Evolutionary conservation across 64 coral and sea anemone species (phyloP), one percentile per base, ranked within the genome.

Genomic region (Dendronephthya gigantea): DNA sequence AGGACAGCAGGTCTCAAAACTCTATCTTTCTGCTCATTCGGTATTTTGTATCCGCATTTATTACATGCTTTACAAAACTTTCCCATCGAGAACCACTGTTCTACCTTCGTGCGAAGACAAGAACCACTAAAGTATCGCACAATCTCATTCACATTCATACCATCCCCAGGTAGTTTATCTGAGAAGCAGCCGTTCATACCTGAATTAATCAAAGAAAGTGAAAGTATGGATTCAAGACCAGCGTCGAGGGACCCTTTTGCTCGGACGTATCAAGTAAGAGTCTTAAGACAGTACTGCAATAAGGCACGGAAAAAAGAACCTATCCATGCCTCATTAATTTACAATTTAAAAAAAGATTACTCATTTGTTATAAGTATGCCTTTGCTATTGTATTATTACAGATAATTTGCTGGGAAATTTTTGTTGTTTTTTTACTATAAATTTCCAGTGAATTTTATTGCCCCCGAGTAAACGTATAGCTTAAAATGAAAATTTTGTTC

Each of bases 151-250:
- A 10, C 66, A 52, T 74, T 23, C 66, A 14, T 69, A 7, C 5
- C 43, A 48, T 82, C n/a, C n/a, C n/a, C n/a, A 15, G 75, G 35
- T 16, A 36, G 39, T 68, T 69, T 49, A 43, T 15, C 62, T 90
- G 94, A 96, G 11, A 96, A 93, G 85, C 89, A 87, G n/a, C 91
- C 88, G 15, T 97, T 93, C 70, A 84, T 97, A 8, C 91, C 91
- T 22, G 94, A 97, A 39, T 89, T 87, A 34, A 85, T 93, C 41
- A 88, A 89, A 66, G 40, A 87, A 89, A 89, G 68, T 85, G 9
- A 92, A 35, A 91, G 91, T 48, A 93, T 83, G 50, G 91, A 92
- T 83, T 86, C 90, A 29, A 83, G 87, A 81, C 89, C 94, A 59
- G 83, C 91, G 32, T 93, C 91, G 35, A 90, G 92, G 27, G 90